phyloP scores from a whole-genome alignment of 2,113 vertebrate species.

The Kryptolebias marmoratus region DNA sequence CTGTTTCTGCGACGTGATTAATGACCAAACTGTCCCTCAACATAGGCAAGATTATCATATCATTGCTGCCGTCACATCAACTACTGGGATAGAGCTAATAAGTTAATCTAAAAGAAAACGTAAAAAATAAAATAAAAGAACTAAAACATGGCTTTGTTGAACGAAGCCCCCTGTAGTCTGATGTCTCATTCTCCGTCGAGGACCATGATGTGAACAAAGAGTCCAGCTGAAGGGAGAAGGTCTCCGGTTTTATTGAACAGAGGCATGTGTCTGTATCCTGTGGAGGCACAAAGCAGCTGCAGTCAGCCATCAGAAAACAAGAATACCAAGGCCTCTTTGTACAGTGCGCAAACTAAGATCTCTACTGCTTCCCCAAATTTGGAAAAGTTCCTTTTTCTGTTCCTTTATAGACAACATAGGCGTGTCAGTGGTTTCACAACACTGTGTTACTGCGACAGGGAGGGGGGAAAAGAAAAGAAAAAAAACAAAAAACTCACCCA shows the following conservation, averaged over 20 bases:
- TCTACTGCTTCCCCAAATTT: background rate
- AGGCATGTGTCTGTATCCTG: slow-evolving; percentile 96
- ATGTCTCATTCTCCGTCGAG: slow-evolving; percentile 68
- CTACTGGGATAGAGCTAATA: slow-evolving; percentile 37
- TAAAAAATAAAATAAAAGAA: background rate
- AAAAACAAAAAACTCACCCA: slow-evolving; percentile 80
- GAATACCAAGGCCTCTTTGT: slow-evolving; percentile 33
- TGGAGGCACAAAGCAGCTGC: slow-evolving; percentile 26
- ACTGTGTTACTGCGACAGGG: background rate
- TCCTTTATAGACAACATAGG: slow-evolving; percentile 22
- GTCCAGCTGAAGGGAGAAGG: slow-evolving; percentile 84
- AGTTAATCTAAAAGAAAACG: slow-evolving; percentile 40
- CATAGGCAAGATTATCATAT: background rate
- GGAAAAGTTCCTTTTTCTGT: slow-evolving; percentile 1
- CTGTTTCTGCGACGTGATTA: slow-evolving; percentile 2
- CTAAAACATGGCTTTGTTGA: slow-evolving; percentile 18
- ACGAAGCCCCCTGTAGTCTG: background rate
- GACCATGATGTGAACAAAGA: slow-evolving; percentile 88
- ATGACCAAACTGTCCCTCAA: background rate
- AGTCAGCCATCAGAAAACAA: slow-evolving; percentile 18
- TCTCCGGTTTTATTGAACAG: slow-evolving; percentile 88
- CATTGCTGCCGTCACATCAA: slow-evolving; percentile 1
- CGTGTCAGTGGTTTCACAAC: background rate
- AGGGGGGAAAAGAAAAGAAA: too few species aligned
- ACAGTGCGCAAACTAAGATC: slow-evolving; percentile 18